Base-by-base conservation (phyloP, 1,140 invertebrate genomes). In the Drosophila mojavensis region DNA sequence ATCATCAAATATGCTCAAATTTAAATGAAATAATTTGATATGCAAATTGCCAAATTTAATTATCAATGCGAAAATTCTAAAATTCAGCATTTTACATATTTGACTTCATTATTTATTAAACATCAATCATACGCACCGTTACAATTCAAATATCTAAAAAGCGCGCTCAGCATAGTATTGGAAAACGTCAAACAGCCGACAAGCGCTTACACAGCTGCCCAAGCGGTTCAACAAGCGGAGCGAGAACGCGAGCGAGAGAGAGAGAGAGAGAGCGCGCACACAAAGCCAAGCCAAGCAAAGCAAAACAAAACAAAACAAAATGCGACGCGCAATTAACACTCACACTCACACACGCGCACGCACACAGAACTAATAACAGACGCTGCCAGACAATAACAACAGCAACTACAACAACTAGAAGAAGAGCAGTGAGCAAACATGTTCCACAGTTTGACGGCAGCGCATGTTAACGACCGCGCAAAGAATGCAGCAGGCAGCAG, bases 401-500 rank as follows among this genome's bases (percentile, higher is more conserved):
- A 69, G 50, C 61, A 43, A 47, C 48, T 70, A 53, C 56, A 72
- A 48, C 41, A 62, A 66, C 61, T 55, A 70, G n/a, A 45, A 45
- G n/a, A n/a, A 17, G 64, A 61, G 56, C 62, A 79, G 64, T 59
- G 65, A 66, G 48, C 53, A 76, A 83, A 82, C 79, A 81, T 55
- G 80, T 83, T 83, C 73, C 73, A 71, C 80, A 72, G 79, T 67
- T 81, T 64, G 67, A 51, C 51, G 67, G 6, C 56, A 62, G 62
- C 55, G 82, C 81, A 81, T 78, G 81, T 85, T 78, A 85, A 85
- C 81, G 81, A 85, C 81, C 81, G 81, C 81, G 74, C 51, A 63
- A 84, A 85, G 80, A 79, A 82, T 83, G 80, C 80, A 65, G 61
- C 68, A 26, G 9, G 33, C 33, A 33, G 28, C 28, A 47, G 15